Conservation (phyloP, 2,113 vertebrate species). For the Aramus guarauna region DNA sequence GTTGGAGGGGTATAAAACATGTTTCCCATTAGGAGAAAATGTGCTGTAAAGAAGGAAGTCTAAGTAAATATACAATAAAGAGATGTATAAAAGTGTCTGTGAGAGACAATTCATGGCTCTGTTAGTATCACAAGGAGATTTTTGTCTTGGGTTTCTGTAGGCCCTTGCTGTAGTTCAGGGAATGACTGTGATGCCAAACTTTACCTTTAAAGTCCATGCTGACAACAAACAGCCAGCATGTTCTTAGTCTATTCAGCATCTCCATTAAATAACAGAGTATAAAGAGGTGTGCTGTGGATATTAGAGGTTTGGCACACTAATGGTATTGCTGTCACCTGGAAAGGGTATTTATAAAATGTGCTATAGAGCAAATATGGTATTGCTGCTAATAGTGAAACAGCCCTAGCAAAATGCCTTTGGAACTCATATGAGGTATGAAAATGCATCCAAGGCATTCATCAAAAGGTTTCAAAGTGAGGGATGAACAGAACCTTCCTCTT, state of each 20-base stretch:
- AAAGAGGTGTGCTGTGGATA: conserved; percentile 32
- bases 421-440: not conserved
- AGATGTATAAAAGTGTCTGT: conserved; percentile 33
- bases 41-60: not conserved
- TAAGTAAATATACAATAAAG: conserved; percentile 52
- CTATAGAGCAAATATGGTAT: not conserved
- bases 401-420: conserved; percentile 16
- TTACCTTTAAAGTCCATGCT: not conserved
- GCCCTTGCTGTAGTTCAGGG: conserved; percentile 15
- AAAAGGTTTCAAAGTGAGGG: not conserved
- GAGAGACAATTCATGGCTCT: conserved; percentile 22
- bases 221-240: conserved; percentile 23
- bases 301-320: not conserved
- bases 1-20: conserved; percentile 2
- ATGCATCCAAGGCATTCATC: not conserved
- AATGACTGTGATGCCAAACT: not conserved
- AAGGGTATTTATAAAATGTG: conserved; percentile 42
- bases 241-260: conserved; percentile 28
- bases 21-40: conserved; percentile 5
- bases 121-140: conserved; percentile 13
- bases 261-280: conserved; percentile 21
- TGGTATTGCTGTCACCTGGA: not conserved
- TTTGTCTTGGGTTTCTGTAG: not conserved
- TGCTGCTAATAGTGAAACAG: not conserved
- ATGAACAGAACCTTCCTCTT: not conserved